Percentiles rank a stretch among this genome's conserved stretches.
phyloP scores from a whole-genome alignment of 2,113 vertebrate genomes.

The Dissostichus mawsoni region DNA sequence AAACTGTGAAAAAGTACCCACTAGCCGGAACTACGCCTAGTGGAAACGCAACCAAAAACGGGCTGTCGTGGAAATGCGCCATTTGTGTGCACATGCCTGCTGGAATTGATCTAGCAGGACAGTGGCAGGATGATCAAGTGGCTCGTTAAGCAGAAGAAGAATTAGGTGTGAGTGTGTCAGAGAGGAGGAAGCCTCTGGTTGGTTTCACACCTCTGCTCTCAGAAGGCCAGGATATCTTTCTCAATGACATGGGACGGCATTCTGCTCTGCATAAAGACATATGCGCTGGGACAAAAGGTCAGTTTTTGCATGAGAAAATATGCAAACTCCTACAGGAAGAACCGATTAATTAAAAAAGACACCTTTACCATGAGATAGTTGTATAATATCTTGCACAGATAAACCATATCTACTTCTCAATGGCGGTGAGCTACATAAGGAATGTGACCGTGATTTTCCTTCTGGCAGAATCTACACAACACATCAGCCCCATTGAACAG shows the following conservation, averaged over 20 bases:
- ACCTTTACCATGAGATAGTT: not conserved
- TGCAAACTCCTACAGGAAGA: not conserved
- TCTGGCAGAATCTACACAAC: no score
- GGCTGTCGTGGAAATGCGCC: no score
- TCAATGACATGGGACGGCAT: slow-evolving; percentile 8
- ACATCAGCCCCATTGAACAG: no score
- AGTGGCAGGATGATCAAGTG: slow-evolving; percentile 79
- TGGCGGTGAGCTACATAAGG: not conserved
- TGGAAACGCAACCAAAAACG: no score
- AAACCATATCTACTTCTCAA: not conserved
- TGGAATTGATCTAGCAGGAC: slow-evolving; percentile 72
- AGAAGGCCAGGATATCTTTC: slow-evolving; percentile 22
- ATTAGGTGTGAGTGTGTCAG: slow-evolving; percentile 68
- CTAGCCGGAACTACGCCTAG: no score
- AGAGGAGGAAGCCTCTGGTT: slow-evolving; percentile 47
- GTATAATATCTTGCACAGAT: not conserved
- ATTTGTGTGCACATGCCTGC: not conserved
- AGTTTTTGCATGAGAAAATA: slow-evolving; percentile 41
- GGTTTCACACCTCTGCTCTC: slow-evolving; percentile 54
- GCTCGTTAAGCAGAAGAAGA: slow-evolving; percentile 76
- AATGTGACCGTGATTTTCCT: no score
- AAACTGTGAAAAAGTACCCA: no score
- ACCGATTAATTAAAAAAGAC: slow-evolving; percentile 11
- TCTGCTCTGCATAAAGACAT: slow-evolving; percentile 25
- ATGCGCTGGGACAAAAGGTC: slow-evolving; percentile 6